Base-by-base conservation (phyloP, 2,797 vertebrate species). In the Poecilia velifera region DNA sequence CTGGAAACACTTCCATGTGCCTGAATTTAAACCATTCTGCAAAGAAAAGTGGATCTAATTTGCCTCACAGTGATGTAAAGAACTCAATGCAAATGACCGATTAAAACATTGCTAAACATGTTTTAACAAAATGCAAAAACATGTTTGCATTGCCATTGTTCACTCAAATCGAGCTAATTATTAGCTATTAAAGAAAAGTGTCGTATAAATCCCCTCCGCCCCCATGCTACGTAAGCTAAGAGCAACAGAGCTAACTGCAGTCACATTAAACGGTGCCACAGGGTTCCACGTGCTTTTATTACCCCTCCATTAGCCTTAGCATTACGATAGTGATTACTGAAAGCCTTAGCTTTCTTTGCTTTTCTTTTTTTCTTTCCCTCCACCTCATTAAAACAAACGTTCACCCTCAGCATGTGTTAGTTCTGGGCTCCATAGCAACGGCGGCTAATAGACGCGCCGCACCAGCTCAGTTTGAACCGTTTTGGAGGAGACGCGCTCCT, bases 301-400 rank as follows among this genome's bases (percentile, higher is more conserved):
- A 84, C 77, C 64, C 73, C 72, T 43, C 77, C 66, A 86, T 88
- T 87, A 87, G 70, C 79, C 74, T 83, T 85, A 86, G 62, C 76
- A 87, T 89, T 86, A 81, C 51, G 72, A 74, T 76, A 80, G 70
- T 86, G 76, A 84, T 78, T 88, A 82, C 73, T 73, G 76, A 51
- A 31, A 86, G 87, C 84, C 76, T 80, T 84, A 82, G 71, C 76
- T 86, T 79, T 77, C 80, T 74, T 70, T 64, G 78, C 68, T 81
- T 87, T 73, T 76, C 10, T 46, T 36, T 12, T 31, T 73, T 78
- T 16, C 31, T 28, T 18, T 34, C 78, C 77, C 75, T 76, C 43
- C 43, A 75, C 77, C 74, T 90, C 82, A 85, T 93, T 89, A 88
- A 66, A 74, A n/a, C 43, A 76, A 83, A 76, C 4, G 41, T 47